These are phyloP conservation scores for Aphelenchoides besseyi DNA, from an alignment of 1,140 invertebrate genomes.

Conservation along the genomic window DNA sequence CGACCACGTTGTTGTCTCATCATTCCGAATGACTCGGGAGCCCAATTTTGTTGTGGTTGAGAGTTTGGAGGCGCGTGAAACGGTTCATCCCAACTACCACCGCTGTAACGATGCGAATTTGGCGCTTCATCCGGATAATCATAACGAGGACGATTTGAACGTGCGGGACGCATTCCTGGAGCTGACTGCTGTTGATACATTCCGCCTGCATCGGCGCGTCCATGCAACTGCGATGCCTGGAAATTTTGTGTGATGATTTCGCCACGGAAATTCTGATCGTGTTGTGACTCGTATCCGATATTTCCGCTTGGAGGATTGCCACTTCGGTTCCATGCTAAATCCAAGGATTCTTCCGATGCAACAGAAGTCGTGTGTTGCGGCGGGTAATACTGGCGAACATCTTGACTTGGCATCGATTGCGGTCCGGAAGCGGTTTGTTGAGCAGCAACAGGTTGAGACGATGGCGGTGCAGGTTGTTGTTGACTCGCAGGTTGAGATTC, in stretches of 20 bases:
- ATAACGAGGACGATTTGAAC: not conserved
- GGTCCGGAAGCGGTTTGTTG: not conserved
- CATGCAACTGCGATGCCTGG: not conserved
- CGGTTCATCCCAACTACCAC: not conserved
- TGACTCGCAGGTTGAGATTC: not conserved
- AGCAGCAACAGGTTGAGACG: conserved; percentile 14
- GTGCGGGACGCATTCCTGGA: not conserved
- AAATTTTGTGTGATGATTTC: not conserved
- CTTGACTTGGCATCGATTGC: conserved; percentile 25
- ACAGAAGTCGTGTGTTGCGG: not conserved
- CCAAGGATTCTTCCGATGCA: not conserved
- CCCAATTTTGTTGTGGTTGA: not conserved
- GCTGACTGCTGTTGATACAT: not conserved
- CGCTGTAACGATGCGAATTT: not conserved
- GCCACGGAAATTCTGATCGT: not conserved
- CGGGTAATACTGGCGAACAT: conserved; percentile 25
- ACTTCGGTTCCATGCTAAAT: conserved; percentile 5
- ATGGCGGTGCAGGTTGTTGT: not conserved
- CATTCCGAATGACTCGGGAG: not conserved
- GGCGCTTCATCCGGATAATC: conserved; percentile 7
- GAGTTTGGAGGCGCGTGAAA: not conserved
- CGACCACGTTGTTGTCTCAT: not conserved
- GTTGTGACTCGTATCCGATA: conserved; percentile 11
- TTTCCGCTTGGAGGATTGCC: no score
- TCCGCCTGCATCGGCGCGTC: conserved; percentile 2